These are phyloP conservation scores for Drosophila auraria DNA, from an alignment of 1,140 invertebrate species.

Conservation along the genomic window DNA sequence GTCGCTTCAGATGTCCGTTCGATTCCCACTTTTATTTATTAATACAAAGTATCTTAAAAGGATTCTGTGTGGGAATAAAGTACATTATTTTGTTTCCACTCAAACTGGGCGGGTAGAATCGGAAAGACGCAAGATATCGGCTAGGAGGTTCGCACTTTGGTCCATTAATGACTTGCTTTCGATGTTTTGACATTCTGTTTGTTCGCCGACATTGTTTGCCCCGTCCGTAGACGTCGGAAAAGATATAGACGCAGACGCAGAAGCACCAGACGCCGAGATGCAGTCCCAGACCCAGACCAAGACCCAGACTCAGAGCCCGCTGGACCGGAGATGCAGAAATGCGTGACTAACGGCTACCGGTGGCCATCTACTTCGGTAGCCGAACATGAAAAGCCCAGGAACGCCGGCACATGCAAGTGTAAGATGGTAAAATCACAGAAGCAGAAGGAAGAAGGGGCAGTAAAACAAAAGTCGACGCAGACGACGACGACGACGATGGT, in stretches of 20 bases:
- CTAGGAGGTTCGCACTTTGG: conserved; percentile 47
- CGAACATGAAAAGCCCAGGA: conserved; percentile 71
- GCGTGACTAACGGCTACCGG: conserved; percentile 82
- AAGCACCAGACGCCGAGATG: conserved; percentile 16
- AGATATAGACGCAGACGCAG: conserved; percentile 40
- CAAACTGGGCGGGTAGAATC: neutral
- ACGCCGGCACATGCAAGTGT: conserved; percentile 25
- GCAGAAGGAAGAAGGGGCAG: conserved; percentile 39
- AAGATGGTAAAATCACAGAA: conserved; percentile 73
- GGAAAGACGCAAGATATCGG: neutral
- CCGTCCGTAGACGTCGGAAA: conserved; percentile 42
- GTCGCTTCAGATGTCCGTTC: too few relatives aligned
- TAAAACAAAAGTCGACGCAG: conserved; percentile 72
- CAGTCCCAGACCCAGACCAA: conserved; percentile 13
- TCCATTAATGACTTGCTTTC: conserved; percentile 80
- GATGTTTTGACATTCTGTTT: conserved; percentile 80
- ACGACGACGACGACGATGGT: conserved; percentile 46
- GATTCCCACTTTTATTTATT: neutral
- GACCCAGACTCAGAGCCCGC: conserved; percentile 11
- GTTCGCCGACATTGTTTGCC: conserved; percentile 62
- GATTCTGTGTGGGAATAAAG: neutral
- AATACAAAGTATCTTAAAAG: neutral
- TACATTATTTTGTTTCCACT: neutral
- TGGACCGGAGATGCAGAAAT: conserved; percentile 70
- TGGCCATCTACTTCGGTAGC: conserved; percentile 83